These are phyloP conservation scores for Meandrina meandrites DNA, from an alignment of 92 coral and sea anemone species.

Conservation along the genomic window DNA sequence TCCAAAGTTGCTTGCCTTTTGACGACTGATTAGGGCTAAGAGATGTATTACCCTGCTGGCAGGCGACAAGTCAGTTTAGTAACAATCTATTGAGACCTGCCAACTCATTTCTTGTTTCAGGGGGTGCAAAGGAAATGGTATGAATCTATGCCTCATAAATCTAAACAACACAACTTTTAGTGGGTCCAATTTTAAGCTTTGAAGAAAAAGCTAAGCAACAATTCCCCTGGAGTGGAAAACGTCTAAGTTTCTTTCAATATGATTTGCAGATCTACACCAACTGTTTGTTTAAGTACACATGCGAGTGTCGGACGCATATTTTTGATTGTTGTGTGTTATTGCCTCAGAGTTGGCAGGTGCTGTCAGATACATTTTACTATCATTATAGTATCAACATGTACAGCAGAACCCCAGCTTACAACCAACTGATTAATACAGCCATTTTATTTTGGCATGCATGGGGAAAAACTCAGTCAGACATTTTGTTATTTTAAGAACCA, in stretches of 20 bases:
- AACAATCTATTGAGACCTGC: constrained; percentile 12
- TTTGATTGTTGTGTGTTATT: not conserved
- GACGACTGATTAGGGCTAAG: not conserved
- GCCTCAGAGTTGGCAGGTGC: constrained; percentile 1
- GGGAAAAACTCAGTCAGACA: not conserved
- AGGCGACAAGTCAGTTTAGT: not conserved
- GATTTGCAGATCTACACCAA: too few species aligned
- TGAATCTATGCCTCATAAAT: not conserved
- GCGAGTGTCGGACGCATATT: not conserved
- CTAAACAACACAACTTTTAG: too few species aligned
- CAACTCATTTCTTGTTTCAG: not conserved
- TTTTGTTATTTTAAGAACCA: not conserved
- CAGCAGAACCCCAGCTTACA: not conserved
- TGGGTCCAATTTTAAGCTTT: not conserved
- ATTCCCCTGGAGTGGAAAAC: too few species aligned
- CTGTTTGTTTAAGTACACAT: not conserved
- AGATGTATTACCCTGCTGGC: not conserved
- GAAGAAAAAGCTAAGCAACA: not conserved
- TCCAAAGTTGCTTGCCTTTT: not conserved
- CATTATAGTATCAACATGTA: not conserved
- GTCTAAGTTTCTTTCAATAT: too few species aligned
- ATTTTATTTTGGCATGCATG: not conserved
- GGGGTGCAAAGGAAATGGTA: not conserved
- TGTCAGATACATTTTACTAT: not conserved
- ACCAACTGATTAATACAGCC: not conserved